Evolutionary conservation across 2,797 vertebrate genomes (phyloP).

Genomic region (Syngnathus rostellatus): DNA sequence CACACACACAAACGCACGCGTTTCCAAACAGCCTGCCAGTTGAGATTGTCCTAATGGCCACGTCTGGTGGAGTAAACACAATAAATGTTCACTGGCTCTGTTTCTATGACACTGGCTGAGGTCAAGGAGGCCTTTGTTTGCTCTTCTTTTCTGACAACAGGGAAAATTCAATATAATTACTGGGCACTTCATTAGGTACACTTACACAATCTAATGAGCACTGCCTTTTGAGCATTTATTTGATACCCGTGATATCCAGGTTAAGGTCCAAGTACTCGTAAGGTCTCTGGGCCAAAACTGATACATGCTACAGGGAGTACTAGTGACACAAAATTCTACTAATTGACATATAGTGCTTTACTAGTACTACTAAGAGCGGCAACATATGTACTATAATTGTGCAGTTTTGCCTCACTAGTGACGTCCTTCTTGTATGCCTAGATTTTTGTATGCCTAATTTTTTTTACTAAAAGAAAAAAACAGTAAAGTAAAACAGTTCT

Average conservation of each 20-base stretch:
- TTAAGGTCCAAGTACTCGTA: not conserved
- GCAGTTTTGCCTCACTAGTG: too few relatives aligned
- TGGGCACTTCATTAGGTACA: constrained; percentile 1
- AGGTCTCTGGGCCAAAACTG: not conserved
- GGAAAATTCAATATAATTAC: not conserved
- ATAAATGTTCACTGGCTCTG: constrained; percentile 36
- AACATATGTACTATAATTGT: too few relatives aligned
- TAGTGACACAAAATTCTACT: not conserved
- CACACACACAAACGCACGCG: constrained; percentile 11
- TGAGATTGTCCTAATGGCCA: constrained; percentile 39
- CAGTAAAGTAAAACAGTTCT: too few relatives aligned
- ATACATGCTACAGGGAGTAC: not conserved
- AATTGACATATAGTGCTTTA: too few relatives aligned
- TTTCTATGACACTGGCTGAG: constrained; percentile 51
- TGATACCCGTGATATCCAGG: not conserved
- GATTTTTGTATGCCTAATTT: too few relatives aligned
- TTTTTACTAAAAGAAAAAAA: too few relatives aligned
- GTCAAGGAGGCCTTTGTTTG: constrained; percentile 36
- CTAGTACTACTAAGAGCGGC: too few relatives aligned
- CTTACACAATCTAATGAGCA: not conserved
- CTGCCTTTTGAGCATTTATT: not conserved
- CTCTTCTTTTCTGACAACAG: constrained; percentile 18
- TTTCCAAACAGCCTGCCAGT: constrained; percentile 6
- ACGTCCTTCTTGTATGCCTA: too few relatives aligned
- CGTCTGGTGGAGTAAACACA: constrained; percentile 49